A percentile compares a stretch with the other conserved stretches of the same genome.
phyloP scores from a whole-genome alignment of 2,888 invertebrate species.

The Meliscaeva auricollis region DNA sequence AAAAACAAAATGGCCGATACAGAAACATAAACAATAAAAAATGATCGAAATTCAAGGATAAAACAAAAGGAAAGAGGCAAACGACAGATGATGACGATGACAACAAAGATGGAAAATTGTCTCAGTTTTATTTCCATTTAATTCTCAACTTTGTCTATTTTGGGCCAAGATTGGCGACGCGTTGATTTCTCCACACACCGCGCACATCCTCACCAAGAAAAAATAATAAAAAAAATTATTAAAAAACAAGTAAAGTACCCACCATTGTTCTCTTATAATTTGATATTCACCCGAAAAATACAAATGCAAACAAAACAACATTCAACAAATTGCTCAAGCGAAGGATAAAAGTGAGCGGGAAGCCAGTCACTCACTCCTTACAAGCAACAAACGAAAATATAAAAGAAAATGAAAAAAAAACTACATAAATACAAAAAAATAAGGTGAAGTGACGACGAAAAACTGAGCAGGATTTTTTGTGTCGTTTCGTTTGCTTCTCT shows the following conservation, averaged over 20 bases:
- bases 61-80: conserved; percentile 15
- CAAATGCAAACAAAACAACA: conserved; percentile 69
- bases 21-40: conserved; percentile 45
- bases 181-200: background rate
- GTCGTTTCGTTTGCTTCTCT: background rate
- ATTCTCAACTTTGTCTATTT: conserved; percentile 51
- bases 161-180: background rate
- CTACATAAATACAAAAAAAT: background rate
- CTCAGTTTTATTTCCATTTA: conserved; percentile 20
- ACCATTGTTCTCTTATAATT: conserved; percentile 36
- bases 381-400: background rate
- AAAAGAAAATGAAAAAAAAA: background rate
- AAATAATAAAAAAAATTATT: background rate
- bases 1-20: conserved; percentile 45
- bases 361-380: conserved; percentile 3
- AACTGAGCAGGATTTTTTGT: conserved; percentile 2
- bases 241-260: background rate
- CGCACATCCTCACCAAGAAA: background rate
- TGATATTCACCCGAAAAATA: conserved; percentile 49
- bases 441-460: conserved; percentile 3
- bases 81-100: too few relatives aligned
- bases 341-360: conserved; percentile 3
- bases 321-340: conserved; percentile 61
- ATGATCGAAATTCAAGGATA: conserved; percentile 63
- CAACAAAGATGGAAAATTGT: background rate